Evolutionary conservation across 2,797 vertebrate species (phyloP), one percentile per base, ranked within the genome.

Genomic region (Ceryle rudis): DNA sequence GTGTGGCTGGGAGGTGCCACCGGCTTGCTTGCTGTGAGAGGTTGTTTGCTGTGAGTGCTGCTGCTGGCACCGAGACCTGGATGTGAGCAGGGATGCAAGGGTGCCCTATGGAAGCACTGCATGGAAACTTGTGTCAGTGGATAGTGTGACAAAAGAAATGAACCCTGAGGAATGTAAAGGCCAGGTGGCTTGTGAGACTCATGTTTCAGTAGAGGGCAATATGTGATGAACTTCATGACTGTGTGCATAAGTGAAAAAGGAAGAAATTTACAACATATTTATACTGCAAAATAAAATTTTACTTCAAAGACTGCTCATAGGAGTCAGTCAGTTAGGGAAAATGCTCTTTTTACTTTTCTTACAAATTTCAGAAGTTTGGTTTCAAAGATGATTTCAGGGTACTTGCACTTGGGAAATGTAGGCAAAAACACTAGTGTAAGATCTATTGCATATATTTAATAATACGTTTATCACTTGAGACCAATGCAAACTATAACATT

Each of bases 231-330:
- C 46, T 89, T 93, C 70, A 29, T 58, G 61, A 44, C 31, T 78
- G 6, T 9, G 19, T 64, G 52, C 7, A 0, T 35, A 52, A 77
- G 52, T 70, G 28, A 86, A 54, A 86, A 86, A 81, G 51, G 37
- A 81, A 93, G 54, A 58, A 79, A 67, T 37, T 93, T 51, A 79
- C 74, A 92, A 84, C 90, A 61, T 81, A 19, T 83, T 86, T 92
- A 51, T 79, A 66, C 25, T 20, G 29, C 72, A 89, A 89, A 75
- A 61, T 46, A 70, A 66, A 42, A 49, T 69, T 79, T 65, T 64
- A 17, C 37, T 72, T 92, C 26, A 72, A 71, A 57, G 41, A 21
- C 18, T 90, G 54, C 25, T 90, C 64, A 11, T 29, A 75, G 66
- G 18, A 78, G 65, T 77, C 55, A 58, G 46, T 81, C 35, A 67